Evolutionary conservation across 2,888 invertebrate genomes (phyloP).

Genomic region (Aradus depressus): DNA sequence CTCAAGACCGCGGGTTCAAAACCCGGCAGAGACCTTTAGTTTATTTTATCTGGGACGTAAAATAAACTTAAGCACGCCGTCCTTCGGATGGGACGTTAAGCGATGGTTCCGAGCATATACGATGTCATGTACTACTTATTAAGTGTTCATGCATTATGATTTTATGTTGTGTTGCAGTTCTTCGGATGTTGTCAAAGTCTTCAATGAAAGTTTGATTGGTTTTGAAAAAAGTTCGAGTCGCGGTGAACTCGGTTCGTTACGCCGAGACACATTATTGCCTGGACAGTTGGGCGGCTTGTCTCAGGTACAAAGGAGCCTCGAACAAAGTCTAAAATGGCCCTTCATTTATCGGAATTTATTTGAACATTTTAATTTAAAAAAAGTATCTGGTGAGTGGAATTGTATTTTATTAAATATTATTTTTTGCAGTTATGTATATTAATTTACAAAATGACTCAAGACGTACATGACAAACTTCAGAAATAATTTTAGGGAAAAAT

Average conservation of each 20-base stretch:
- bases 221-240: constrained; percentile 40
- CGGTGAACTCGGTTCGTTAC: constrained; percentile 39
- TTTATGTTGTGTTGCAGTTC: constrained; percentile 13
- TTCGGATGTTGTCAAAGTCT: constrained; percentile 14
- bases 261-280: constrained; percentile 37
- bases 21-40: too few species aligned
- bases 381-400: constrained; percentile 40
- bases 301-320: constrained; percentile 42
- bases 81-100: too few species aligned
- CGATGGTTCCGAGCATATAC: not conserved
- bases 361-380: constrained; percentile 43
- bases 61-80: too few species aligned
- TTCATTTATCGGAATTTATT: constrained; percentile 45
- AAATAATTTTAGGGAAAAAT: too few species aligned
- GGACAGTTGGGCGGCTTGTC: constrained; percentile 46
- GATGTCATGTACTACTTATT: not conserved
- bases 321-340: constrained; percentile 47
- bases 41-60: too few species aligned
- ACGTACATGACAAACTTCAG: not conserved
- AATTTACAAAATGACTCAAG: not conserved
- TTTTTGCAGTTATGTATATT: not conserved
- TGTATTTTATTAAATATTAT: not conserved
- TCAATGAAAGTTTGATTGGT: constrained; percentile 34
- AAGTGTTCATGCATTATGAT: not conserved
- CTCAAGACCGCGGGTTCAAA: too few species aligned